Conservation (phyloP, 2,888 invertebrate genomes). For the Ceriagrion tenellum region DNA sequence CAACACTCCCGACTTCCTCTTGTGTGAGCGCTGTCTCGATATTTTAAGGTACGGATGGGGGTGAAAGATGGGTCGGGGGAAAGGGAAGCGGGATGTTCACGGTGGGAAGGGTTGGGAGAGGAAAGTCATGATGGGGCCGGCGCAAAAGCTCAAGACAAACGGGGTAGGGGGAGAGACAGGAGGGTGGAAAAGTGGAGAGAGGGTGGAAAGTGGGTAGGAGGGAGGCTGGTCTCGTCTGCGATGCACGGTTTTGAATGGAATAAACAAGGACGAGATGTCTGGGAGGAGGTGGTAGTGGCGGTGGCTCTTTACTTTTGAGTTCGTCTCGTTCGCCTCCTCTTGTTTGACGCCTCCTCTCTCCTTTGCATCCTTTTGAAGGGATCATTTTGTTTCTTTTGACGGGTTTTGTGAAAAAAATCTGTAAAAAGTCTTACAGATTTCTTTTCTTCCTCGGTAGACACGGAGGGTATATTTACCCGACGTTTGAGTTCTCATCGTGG, state of each 20-base stretch:
- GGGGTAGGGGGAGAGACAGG: too few species aligned
- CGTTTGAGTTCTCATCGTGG: too few species aligned
- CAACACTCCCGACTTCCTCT: not conserved
- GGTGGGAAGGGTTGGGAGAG: too few species aligned
- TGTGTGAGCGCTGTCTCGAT: not conserved
- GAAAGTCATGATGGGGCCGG: not conserved
- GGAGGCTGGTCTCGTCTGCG: not conserved
- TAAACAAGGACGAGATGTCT: not conserved
- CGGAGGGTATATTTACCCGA: too few species aligned
- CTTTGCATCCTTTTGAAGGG: not conserved
- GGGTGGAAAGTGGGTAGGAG: not conserved
- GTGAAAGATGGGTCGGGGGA: not conserved
- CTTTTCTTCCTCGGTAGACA: too few species aligned
- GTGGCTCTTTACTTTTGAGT: not conserved
- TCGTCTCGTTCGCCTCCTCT: not conserved
- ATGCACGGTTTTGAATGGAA: conserved; percentile 15
- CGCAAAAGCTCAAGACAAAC: not conserved
- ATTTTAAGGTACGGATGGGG: conserved; percentile 6
- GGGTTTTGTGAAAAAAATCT: not conserved
- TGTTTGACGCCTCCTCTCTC: not conserved
- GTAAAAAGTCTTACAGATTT: too few species aligned
- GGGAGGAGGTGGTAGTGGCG: too few species aligned
- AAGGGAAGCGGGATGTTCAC: too few species aligned
- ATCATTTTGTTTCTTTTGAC: not conserved
- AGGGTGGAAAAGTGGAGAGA: not conserved